Evolutionary conservation across 2,113 vertebrate genomes (phyloP).

Genomic region (Sylvia atricapilla): DNA sequence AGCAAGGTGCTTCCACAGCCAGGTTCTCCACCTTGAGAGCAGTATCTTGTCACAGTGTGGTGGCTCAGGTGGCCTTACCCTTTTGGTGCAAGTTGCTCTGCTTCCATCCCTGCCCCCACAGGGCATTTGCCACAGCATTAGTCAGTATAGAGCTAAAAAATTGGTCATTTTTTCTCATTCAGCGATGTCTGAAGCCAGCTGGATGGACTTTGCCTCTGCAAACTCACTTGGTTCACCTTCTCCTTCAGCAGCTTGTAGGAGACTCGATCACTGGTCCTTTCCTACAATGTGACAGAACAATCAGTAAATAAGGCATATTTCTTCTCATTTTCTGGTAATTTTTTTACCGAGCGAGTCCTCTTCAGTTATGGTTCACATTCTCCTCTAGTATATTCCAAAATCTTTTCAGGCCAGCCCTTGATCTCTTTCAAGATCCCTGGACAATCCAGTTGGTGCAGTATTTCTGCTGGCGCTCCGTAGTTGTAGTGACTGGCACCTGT

Average conservation of each 20-base stretch:
- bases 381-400: background rate
- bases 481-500: background rate
- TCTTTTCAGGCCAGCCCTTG: background rate
- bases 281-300: background rate
- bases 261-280: background rate
- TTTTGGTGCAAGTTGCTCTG: background rate
- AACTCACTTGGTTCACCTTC: background rate
- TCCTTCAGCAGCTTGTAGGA: background rate
- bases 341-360: background rate
- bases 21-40: background rate
- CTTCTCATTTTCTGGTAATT: background rate
- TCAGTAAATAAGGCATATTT: background rate
- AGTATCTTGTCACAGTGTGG: background rate
- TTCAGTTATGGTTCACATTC: background rate
- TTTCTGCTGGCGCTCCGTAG: background rate
- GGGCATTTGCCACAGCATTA: background rate
- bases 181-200: background rate
- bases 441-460: background rate
- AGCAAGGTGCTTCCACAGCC: background rate
- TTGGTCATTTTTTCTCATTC: background rate
- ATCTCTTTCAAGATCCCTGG: background rate
- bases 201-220: background rate
- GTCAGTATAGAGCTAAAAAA: background rate
- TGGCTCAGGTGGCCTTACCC: background rate
- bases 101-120: background rate